Evolutionary conservation across 37 sponge, comb jelly and placozoan species (phyloP).

Genomic region (Hormiphora californensis): DNA sequence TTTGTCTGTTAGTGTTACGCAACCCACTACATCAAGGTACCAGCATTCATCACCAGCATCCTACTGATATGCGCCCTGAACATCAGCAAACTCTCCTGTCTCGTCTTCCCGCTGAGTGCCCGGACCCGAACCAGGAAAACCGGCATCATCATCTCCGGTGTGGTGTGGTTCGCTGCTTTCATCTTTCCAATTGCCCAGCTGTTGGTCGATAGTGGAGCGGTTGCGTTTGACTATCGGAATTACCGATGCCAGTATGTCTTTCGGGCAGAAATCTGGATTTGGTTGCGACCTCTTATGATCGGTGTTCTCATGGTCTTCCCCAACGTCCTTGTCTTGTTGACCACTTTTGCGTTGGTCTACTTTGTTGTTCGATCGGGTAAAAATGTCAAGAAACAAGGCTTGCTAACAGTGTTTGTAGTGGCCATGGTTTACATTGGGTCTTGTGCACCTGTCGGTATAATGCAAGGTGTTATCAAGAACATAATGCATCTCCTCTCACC

Average conservation of each 20-base stretch:
- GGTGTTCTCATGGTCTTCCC: constrained; percentile 6
- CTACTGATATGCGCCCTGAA: constrained; percentile 34
- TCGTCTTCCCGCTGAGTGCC: background rate
- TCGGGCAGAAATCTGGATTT: background rate
- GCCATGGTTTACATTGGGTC: background rate
- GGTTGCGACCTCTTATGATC: constrained; percentile 12
- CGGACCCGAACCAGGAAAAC: background rate
- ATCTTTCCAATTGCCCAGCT: constrained; percentile 2
- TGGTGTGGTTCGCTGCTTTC: background rate
- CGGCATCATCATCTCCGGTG: background rate
- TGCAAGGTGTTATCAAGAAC: constrained; percentile 25
- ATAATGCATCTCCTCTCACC: background rate
- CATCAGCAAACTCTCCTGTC: background rate
- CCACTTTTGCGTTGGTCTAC: background rate
- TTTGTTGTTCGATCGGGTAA: background rate
- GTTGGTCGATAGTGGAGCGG: background rate
- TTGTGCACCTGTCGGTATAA: background rate
- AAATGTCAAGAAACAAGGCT: background rate
- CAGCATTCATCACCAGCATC: background rate
- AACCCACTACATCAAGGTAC: constrained; percentile 2
- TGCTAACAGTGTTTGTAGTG: background rate
- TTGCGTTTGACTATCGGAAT: constrained; percentile 25
- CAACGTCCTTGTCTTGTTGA: background rate
- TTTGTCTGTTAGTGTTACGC: background rate
- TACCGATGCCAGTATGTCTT: constrained; percentile 52